These are phyloP conservation scores for Plumapathes pennacea DNA, from an alignment of 92 coral and sea anemone species.

Conservation along the genomic window DNA sequence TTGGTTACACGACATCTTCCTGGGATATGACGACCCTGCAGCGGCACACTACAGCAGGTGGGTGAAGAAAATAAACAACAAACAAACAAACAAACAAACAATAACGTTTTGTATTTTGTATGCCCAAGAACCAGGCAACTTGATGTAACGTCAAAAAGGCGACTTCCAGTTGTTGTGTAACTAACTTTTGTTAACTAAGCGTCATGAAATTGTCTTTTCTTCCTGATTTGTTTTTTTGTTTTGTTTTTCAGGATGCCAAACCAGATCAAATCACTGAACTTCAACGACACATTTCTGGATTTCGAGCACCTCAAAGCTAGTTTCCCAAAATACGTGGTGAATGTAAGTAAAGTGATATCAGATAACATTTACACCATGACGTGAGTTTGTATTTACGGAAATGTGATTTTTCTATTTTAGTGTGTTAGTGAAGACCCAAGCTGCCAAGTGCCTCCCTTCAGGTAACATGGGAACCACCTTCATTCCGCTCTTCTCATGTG, in stretches of 20 bases:
- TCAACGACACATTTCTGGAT: constrained; percentile 94
- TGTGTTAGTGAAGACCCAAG: constrained; percentile 55
- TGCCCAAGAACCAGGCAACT: too few species aligned
- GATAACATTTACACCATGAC: too few species aligned
- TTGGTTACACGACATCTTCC: constrained; percentile 96
- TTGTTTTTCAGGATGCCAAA: constrained; percentile 80
- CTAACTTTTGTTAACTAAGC: neutral
- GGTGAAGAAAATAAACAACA: neutral
- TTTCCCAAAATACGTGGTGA: constrained; percentile 86
- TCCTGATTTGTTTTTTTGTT: neutral
- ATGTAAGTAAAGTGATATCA: constrained; percentile 65
- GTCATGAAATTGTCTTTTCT: too few species aligned
- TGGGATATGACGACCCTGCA: constrained; percentile 94
- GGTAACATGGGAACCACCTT: constrained; percentile 12
- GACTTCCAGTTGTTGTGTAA: neutral
- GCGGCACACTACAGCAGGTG: constrained; percentile 96
- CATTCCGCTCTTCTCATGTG: neutral
- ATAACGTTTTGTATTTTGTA: too few species aligned
- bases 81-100: too few species aligned
- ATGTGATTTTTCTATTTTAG: constrained; percentile 15
- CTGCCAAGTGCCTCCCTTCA: constrained; percentile 81
- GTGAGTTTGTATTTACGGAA: too few species aligned
- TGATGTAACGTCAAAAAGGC: too few species aligned
- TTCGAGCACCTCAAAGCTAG: constrained; percentile 75
- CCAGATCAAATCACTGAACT: constrained; percentile 72